Percentiles rank a stretch among this genome's conserved stretches.
phyloP scores from a whole-genome alignment of 2,797 vertebrate genomes.

The Crypturellus tataupa region DNA sequence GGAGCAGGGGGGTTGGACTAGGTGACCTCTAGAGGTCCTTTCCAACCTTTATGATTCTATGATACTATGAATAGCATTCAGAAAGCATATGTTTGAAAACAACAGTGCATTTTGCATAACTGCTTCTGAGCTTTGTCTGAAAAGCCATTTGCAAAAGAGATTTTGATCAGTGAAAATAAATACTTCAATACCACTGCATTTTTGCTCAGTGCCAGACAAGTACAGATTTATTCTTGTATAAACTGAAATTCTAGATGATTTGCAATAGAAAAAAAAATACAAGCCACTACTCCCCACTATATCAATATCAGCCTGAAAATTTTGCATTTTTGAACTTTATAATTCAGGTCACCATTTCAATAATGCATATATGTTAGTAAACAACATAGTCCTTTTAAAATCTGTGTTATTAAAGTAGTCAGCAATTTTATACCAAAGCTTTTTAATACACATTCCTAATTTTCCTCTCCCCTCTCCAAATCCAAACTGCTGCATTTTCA shows the following conservation, averaged over 20 bases:
- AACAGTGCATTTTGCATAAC: neutral
- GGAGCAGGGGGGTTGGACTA: too few species aligned
- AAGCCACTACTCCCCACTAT: neutral
- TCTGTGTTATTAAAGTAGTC: neutral
- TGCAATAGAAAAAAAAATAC: neutral
- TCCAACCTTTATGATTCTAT: too few species aligned
- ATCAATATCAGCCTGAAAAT: neutral
- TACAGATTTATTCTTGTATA: neutral
- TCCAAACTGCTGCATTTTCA: neutral
- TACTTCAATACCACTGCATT: neutral
- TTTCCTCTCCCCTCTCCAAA: neutral
- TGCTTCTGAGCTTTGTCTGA: neutral
- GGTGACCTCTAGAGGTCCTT: too few species aligned
- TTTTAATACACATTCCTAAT: neutral
- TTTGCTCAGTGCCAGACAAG: neutral
- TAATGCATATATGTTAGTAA: neutral
- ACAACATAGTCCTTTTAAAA: neutral
- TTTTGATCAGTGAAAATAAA: neutral
- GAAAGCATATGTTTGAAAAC: neutral
- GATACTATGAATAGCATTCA: neutral
- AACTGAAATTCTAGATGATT: neutral
- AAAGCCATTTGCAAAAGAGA: neutral
- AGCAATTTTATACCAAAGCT: neutral
- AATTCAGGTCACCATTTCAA: neutral
- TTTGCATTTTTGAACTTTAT: neutral